A percentile compares a stretch with the other conserved stretches of the same genome.
Conservation (phyloP, 2,888 invertebrate species). For the Cecidostiba fungosa region DNA sequence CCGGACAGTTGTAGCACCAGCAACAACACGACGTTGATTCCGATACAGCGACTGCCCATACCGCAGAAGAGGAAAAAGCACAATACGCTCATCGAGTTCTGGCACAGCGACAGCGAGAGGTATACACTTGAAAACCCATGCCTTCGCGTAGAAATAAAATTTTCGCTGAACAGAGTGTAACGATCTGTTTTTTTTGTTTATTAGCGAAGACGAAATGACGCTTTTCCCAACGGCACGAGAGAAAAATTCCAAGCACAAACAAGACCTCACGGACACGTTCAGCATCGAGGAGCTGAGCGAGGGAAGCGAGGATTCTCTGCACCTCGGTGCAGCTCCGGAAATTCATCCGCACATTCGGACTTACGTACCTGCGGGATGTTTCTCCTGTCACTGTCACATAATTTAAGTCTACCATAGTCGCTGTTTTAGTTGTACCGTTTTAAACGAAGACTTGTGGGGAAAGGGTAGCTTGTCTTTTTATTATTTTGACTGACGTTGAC, state of each 20-base stretch:
- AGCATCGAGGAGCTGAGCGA: slow-evolving; percentile 82
- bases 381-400: slow-evolving; percentile 75
- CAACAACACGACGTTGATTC: slow-evolving; percentile 72
- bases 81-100: slow-evolving; percentile 81
- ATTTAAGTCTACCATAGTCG: slow-evolving; percentile 24
- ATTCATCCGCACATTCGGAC: slow-evolving; percentile 74
- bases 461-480: background rate
- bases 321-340: slow-evolving; percentile 71
- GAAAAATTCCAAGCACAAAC: slow-evolving; percentile 77
- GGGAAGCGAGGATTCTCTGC: slow-evolving; percentile 76
- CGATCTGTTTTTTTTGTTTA: slow-evolving; percentile 48
- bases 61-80: slow-evolving; percentile 79
- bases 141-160: background rate
- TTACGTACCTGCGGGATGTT: slow-evolving; percentile 74
- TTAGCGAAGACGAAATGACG: slow-evolving; percentile 79
- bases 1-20: slow-evolving; percentile 70
- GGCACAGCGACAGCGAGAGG: slow-evolving; percentile 80
- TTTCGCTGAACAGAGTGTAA: background rate
- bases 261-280: slow-evolving; percentile 83
- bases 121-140: no score
- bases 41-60: slow-evolving; percentile 78
- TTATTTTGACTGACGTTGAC: background rate
- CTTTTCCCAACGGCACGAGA: slow-evolving; percentile 79
- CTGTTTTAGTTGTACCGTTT: background rate
- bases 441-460: background rate